A percentile compares a stretch with the other conserved stretches of the same genome.
Conservation (phyloP, 2,113 vertebrate genomes). For the Gobius niger region DNA sequence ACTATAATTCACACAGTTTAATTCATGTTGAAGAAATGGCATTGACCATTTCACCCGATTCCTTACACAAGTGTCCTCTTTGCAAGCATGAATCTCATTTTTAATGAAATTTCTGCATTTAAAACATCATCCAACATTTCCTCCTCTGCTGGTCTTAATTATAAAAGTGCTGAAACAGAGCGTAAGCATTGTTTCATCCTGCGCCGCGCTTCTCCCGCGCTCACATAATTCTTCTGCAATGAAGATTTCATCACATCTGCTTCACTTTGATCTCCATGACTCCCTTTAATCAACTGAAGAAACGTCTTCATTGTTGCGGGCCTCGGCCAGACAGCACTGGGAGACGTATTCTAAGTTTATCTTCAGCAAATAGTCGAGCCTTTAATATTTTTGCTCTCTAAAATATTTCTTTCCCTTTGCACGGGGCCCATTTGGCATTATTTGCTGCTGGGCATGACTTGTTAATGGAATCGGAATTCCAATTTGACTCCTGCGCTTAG, state of each 20-base stretch:
- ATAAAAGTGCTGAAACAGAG: conserved; percentile 73
- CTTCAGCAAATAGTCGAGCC: conserved; percentile 69
- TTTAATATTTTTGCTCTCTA: conserved; percentile 74
- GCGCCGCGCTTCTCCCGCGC: conserved; percentile 63
- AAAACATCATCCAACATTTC: conserved; percentile 43
- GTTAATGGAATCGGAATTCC: conserved; percentile 79
- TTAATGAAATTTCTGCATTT: conserved; percentile 1
- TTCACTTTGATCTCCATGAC: conserved; percentile 72
- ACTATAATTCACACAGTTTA: no score
- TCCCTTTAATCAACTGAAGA: conserved; percentile 74
- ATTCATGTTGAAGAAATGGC: not conserved
- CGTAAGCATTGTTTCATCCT: conserved; percentile 63
- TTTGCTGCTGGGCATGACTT: conserved; percentile 76
- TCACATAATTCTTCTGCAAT: conserved; percentile 55
- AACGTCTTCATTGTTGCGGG: conserved; percentile 67
- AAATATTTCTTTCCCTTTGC: conserved; percentile 68
- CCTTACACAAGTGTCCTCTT: not conserved
- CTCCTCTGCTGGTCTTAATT: conserved; percentile 57
- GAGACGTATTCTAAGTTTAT: conserved; percentile 77
- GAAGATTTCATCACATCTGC: conserved; percentile 70
- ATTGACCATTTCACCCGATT: not conserved
- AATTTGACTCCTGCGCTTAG: conserved; percentile 76
- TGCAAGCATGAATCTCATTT: not conserved
- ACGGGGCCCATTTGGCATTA: conserved; percentile 74
- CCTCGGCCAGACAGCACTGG: conserved; percentile 62